phyloP scores from a whole-genome alignment of 2,888 invertebrate genomes.

The Drosophila nr. perissopoda region DNA sequence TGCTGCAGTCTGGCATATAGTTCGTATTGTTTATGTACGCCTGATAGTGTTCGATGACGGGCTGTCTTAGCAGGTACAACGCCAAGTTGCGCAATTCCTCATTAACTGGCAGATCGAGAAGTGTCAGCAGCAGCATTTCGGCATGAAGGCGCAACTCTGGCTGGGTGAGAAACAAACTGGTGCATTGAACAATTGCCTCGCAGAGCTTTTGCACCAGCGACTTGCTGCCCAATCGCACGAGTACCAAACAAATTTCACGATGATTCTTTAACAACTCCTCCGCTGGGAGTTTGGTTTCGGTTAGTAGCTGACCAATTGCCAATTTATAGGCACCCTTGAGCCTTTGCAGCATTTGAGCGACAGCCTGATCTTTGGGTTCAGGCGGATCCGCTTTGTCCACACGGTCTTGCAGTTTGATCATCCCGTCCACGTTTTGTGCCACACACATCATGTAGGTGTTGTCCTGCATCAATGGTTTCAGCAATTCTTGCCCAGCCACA shows the following conservation, averaged over 20 bases:
- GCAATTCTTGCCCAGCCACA: background rate
- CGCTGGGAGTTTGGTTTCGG: background rate
- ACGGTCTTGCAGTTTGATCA: constrained; percentile 6
- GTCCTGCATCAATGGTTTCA: constrained; percentile 62
- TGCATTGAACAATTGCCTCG: constrained; percentile 64
- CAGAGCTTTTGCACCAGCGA: constrained; percentile 69
- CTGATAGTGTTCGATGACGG: constrained; percentile 76
- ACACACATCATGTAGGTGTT: constrained; percentile 50
- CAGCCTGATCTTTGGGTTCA: constrained; percentile 14
- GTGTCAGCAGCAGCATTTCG: constrained; percentile 63
- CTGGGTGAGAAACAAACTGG: constrained; percentile 58
- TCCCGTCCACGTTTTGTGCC: constrained; percentile 28
- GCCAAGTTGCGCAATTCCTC: constrained; percentile 56
- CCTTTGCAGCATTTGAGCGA: constrained; percentile 5
- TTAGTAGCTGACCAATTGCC: constrained; percentile 38
- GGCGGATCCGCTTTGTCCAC: background rate
- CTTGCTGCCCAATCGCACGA: constrained; percentile 76
- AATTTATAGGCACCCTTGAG: constrained; percentile 28
- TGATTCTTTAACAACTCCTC: constrained; percentile 33
- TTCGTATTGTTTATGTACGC: constrained; percentile 75
- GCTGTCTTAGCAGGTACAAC: constrained; percentile 64
- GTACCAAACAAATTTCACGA: constrained; percentile 47
- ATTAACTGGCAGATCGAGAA: constrained; percentile 70
- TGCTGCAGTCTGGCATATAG: constrained; percentile 60
- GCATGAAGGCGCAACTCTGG: constrained; percentile 62